A percentile compares a stretch with the other conserved stretches of the same genome.
Conservation (phyloP, 2,888 invertebrate species). For the Acanthosoma haemorrhoidale region DNA sequence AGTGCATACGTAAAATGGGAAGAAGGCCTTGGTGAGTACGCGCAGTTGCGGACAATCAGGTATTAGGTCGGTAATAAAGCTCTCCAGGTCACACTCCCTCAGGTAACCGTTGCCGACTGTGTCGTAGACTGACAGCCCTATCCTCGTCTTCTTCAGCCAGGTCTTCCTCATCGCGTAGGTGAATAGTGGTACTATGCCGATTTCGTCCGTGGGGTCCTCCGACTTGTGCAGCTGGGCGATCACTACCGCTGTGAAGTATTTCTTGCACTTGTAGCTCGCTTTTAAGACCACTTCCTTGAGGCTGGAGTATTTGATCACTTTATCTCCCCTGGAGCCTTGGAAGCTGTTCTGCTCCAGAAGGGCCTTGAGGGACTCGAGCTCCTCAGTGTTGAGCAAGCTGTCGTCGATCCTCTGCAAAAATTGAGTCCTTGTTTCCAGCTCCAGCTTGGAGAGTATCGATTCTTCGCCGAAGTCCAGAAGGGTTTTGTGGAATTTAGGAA, state of each 20-base stretch:
- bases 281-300: slow-evolving; percentile 71
- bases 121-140: slow-evolving; percentile 88
- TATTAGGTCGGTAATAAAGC: slow-evolving; percentile 87
- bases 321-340: slow-evolving; percentile 67
- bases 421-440: slow-evolving; percentile 82
- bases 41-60: slow-evolving; percentile 86
- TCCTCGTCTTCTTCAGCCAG: slow-evolving; percentile 90
- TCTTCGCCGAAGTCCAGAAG: slow-evolving; percentile 65
- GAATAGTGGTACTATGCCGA: slow-evolving; percentile 85
- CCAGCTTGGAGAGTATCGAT: slow-evolving; percentile 67
- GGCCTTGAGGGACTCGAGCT: slow-evolving; percentile 75
- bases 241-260: slow-evolving; percentile 77
- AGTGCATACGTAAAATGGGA: slow-evolving; percentile 92
- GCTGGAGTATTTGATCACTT: slow-evolving; percentile 78
- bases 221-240: slow-evolving; percentile 83
- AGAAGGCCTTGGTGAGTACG: slow-evolving; percentile 85
- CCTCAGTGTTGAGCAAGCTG: slow-evolving; percentile 79
- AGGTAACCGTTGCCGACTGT: slow-evolving; percentile 86
- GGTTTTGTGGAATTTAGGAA: slow-evolving; percentile 71
- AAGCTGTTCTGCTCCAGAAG: slow-evolving; percentile 74
- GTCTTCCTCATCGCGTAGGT: slow-evolving; percentile 95
- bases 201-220: slow-evolving; percentile 68
- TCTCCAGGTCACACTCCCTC: slow-evolving; percentile 84
- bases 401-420: slow-evolving; percentile 79
- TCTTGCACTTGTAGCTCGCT: slow-evolving; percentile 69